Evolutionary conservation across 2,888 invertebrate genomes (phyloP).

Genomic region (Holacanthella duospinosa): DNA sequence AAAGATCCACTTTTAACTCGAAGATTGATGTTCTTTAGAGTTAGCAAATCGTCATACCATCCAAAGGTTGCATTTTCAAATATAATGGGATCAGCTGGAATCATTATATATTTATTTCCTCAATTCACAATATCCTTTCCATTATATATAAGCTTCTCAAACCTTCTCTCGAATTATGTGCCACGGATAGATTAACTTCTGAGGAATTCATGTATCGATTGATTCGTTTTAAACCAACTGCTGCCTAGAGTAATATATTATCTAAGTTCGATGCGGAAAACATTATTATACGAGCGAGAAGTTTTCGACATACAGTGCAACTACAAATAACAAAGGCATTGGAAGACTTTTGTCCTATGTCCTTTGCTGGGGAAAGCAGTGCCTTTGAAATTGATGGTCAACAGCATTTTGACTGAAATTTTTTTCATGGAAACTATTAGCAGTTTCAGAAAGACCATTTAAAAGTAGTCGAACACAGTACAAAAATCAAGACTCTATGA

Average conservation of each 20-base stretch:
- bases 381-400: too few relatives aligned
- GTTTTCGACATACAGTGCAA: too few relatives aligned
- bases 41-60: conserved; percentile 54
- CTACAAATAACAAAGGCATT: too few relatives aligned
- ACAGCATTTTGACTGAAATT: too few relatives aligned
- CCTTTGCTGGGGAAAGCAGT: too few relatives aligned
- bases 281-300: too few relatives aligned
- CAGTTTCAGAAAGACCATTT: too few relatives aligned
- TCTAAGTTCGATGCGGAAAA: not conserved
- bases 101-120: too few relatives aligned
- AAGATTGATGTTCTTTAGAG: conserved; percentile 56
- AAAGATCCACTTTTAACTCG: conserved; percentile 57
- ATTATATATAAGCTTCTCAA: not conserved
- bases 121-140: conserved; percentile 35
- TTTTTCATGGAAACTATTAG: too few relatives aligned
- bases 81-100: conserved; percentile 50
- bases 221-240: conserved; percentile 48
- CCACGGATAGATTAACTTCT: conserved; percentile 46
- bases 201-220: conserved; percentile 48
- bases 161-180: conserved; percentile 27
- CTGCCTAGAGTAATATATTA: conserved; percentile 17
- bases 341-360: too few relatives aligned
- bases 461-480: too few relatives aligned
- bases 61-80: conserved; percentile 78
- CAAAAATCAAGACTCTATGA: too few relatives aligned